These are phyloP conservation scores for Caenorhabditis wallacei DNA, from an alignment of 2,888 invertebrate species.

Conservation along the genomic window DNA sequence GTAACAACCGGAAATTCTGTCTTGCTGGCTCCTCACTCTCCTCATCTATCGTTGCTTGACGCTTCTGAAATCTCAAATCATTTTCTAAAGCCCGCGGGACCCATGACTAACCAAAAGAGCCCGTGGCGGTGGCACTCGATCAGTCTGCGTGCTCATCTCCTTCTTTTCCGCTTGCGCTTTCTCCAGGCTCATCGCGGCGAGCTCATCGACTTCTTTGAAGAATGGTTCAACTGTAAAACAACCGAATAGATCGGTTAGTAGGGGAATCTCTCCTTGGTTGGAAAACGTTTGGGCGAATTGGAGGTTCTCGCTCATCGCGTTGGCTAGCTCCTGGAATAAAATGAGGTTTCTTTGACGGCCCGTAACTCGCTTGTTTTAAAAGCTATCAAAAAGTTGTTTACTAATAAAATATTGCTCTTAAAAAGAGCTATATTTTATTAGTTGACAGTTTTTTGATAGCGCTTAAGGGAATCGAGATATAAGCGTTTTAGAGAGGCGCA, in stretches of 20 bases:
- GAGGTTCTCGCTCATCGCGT: conserved; percentile 79
- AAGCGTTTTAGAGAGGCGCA: no score
- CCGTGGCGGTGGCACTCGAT: conserved; percentile 52
- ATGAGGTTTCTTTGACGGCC: background rate
- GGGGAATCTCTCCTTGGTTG: conserved; percentile 74
- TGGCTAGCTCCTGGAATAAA: conserved; percentile 75
- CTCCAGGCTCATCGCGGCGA: conserved; percentile 45
- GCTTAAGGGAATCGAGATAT: no score
- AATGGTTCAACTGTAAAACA: conserved; percentile 82
- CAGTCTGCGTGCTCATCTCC: conserved; percentile 53
- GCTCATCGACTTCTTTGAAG: conserved; percentile 63
- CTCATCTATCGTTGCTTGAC: conserved; percentile 60
- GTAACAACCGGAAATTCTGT: conserved; percentile 75
- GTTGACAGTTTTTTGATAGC: no score
- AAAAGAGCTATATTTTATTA: no score
- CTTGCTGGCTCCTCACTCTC: conserved; percentile 72
- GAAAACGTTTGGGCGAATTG: conserved; percentile 82
- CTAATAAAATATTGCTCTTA: no score
- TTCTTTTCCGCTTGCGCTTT: conserved; percentile 27
- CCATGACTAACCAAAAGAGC: conserved; percentile 40
- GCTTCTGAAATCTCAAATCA: conserved; percentile 41
- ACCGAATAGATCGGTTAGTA: conserved; percentile 80
- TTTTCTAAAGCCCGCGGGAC: no score
- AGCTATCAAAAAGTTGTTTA: no score
- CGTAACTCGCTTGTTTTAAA: no score